Evolutionary conservation across 2,797 vertebrate species (phyloP).

Genomic region (Brachyrhaphis roseni): DNA sequence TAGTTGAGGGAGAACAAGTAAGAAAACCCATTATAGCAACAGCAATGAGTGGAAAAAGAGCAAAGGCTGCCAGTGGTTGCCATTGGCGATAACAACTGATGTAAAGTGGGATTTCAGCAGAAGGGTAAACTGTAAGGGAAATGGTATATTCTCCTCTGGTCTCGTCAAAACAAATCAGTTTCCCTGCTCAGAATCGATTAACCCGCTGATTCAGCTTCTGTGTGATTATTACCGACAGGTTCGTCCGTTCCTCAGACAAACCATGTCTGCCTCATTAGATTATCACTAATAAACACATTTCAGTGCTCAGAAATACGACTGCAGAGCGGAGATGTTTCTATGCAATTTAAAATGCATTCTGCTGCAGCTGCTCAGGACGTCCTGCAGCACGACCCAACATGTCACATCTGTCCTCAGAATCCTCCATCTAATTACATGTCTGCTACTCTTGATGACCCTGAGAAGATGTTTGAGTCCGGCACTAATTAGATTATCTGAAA

Average conservation of each 20-base stretch:
- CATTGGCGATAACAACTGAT: neutral
- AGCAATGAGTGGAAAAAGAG: neutral
- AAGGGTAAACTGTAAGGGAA: neutral
- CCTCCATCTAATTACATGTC: constrained; percentile 26
- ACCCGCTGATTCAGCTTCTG: neutral
- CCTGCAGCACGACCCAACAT: neutral
- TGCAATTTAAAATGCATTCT: neutral
- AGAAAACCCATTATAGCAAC: constrained; percentile 10
- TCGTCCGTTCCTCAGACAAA: neutral
- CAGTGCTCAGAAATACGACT: neutral
- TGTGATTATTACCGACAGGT: neutral
- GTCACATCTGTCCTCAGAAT: constrained; percentile 16
- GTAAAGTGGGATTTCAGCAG: neutral
- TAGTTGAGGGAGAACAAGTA: constrained; percentile 10
- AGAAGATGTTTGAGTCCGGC: constrained; percentile 11
- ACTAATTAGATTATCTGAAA: constrained; percentile 15
- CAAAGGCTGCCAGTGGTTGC: neutral
- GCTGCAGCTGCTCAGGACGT: constrained; percentile 13
- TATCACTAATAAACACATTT: constrained; percentile 5
- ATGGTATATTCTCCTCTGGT: neutral
- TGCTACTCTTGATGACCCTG: constrained; percentile 5
- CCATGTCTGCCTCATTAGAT: neutral
- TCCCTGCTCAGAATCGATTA: neutral
- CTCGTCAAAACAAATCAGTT: constrained; percentile 3
- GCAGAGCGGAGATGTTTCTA: neutral